Conservation (phyloP, 64 coral and sea anemone genomes). For the Dendronephthya gigantea region DNA sequence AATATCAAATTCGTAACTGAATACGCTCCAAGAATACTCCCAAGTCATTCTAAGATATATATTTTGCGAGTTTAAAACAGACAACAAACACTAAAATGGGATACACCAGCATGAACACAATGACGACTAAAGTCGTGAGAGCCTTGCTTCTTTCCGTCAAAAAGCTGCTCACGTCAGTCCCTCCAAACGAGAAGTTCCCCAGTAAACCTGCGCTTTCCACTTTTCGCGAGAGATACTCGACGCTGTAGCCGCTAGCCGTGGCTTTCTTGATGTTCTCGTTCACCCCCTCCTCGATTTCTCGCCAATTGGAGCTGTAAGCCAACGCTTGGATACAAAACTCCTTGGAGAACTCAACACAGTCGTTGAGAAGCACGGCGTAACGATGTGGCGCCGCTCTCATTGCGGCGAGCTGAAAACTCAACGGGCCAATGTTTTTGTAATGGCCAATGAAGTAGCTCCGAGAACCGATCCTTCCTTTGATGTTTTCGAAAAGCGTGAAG, state of each 20-base stretch:
- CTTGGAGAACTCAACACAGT: conserved; percentile 81
- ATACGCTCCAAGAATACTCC: too few relatives aligned
- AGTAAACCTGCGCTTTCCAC: conserved; percentile 33
- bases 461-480: conserved; percentile 39
- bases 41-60: too few relatives aligned
- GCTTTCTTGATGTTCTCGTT: conserved; percentile 49
- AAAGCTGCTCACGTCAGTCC: too few relatives aligned
- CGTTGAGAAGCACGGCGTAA: conserved; percentile 45
- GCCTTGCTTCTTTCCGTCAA: too few relatives aligned
- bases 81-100: too few relatives aligned
- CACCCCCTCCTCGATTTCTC: conserved; percentile 45
- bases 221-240: conserved; percentile 56
- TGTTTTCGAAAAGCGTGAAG: conserved; percentile 29
- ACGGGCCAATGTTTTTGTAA: conserved; percentile 28
- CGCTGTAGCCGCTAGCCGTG: conserved; percentile 53
- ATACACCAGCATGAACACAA: too few relatives aligned
- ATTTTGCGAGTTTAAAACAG: too few relatives aligned
- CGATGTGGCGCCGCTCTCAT: conserved; percentile 50
- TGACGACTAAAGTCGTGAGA: too few relatives aligned
- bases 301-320: conserved; percentile 50
- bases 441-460: conserved; percentile 47
- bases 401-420: conserved; percentile 49
- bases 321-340: conserved; percentile 59
- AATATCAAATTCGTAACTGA: too few relatives aligned
- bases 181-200: conserved; percentile 54